Conservation (phyloP, 2,797 vertebrate genomes). For the Poecilia gillii region DNA sequence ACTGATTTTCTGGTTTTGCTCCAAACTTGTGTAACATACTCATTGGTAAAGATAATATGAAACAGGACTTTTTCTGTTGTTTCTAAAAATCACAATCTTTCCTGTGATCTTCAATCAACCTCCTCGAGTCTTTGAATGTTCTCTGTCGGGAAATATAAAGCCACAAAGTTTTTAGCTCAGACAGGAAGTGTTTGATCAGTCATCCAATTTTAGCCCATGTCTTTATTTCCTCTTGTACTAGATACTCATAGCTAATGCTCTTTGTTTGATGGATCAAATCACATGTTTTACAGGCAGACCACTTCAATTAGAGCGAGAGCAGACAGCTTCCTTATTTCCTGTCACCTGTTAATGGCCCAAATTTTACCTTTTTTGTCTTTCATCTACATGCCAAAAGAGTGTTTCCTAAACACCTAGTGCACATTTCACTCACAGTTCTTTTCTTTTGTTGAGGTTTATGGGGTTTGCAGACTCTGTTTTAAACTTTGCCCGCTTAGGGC, state of each 20-base stretch:
- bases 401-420: slow-evolving; percentile 27
- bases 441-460: slow-evolving; percentile 48
- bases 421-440: slow-evolving; percentile 19
- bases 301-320: slow-evolving; percentile 53
- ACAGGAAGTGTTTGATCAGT: slow-evolving; percentile 3
- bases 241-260: slow-evolving; percentile 29
- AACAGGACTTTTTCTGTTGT: background rate
- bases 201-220: background rate
- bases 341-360: slow-evolving; percentile 33
- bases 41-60: background rate
- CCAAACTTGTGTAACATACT: background rate
- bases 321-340: slow-evolving; percentile 57
- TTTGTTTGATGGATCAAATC: slow-evolving; percentile 38
- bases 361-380: slow-evolving; percentile 50
- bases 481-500: slow-evolving; percentile 17
- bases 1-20: background rate
- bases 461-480: slow-evolving; percentile 12
- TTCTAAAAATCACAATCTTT: slow-evolving; percentile 33
- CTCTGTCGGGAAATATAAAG: slow-evolving; percentile 13
- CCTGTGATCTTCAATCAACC: slow-evolving; percentile 34
- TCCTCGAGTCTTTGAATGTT: slow-evolving; percentile 1
- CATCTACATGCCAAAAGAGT: slow-evolving; percentile 40
- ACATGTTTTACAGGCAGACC: slow-evolving; percentile 49
- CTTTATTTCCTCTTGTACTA: slow-evolving; percentile 32
- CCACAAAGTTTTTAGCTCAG: slow-evolving; percentile 7